Conservation (phyloP, 2,888 invertebrate genomes). For the Acanthoscelides obtectus region DNA sequence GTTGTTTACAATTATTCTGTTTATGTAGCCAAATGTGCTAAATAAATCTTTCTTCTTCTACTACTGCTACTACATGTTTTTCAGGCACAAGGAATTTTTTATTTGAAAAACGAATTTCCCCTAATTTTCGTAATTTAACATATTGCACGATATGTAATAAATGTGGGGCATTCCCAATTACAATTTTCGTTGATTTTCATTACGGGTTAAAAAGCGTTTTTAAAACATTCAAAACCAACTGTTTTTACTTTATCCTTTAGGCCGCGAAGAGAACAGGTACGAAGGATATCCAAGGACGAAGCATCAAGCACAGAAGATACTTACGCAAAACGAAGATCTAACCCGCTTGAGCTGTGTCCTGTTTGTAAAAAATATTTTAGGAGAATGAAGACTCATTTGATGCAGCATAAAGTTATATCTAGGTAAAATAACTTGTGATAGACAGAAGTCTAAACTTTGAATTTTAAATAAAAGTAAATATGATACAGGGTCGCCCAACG, state of each 20-base stretch:
- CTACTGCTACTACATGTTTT: too few relatives aligned
- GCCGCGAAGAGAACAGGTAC: constrained; percentile 32
- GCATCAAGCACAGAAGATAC: constrained; percentile 34
- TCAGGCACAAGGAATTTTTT: too few relatives aligned
- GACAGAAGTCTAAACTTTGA: too few relatives aligned
- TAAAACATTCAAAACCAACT: neutral
- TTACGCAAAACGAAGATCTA: constrained; percentile 39
- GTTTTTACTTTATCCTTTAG: constrained; percentile 9
- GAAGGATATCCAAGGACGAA: constrained; percentile 38
- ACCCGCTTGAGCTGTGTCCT: constrained; percentile 44
- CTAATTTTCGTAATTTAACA: neutral
- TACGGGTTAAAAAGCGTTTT: too few relatives aligned
- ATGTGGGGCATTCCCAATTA: constrained; percentile 2
- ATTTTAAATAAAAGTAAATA: too few relatives aligned
- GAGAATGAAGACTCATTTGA: constrained; percentile 48
- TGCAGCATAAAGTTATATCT: constrained; percentile 40
- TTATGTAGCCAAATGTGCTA: too few relatives aligned
- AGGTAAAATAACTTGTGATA: constrained; percentile 19
- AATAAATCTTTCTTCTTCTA: too few relatives aligned
- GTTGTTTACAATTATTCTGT: too few relatives aligned
- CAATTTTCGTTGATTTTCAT: too few relatives aligned
- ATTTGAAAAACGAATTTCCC: too few relatives aligned
- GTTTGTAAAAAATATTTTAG: constrained; percentile 45
- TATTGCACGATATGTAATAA: neutral
- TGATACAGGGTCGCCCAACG: too few relatives aligned